Evolutionary conservation across 2,797 vertebrate genomes (phyloP).

Genomic region (Lindbergichthys nudifrons): DNA sequence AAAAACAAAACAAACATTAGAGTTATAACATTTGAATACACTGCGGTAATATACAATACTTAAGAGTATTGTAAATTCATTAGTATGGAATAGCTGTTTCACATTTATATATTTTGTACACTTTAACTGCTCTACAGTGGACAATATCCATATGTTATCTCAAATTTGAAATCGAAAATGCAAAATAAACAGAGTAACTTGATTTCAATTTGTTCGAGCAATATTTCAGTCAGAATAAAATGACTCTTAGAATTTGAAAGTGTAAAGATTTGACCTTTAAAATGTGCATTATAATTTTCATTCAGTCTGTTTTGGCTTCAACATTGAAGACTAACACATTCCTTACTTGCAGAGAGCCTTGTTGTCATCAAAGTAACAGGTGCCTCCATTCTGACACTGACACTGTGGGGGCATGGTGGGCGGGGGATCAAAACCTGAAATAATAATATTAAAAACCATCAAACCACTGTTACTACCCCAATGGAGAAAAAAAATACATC

Average conservation of each 20-base stretch:
- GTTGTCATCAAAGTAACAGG: conserved; percentile 81
- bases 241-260: too few species aligned
- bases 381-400: conserved; percentile 79
- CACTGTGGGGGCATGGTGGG: conserved; percentile 82
- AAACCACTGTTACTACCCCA: neutral
- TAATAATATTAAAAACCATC: neutral
- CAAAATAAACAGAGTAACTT: too few species aligned
- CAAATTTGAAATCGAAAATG: too few species aligned
- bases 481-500: neutral
- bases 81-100: neutral
- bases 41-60: neutral
- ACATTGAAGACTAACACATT: neutral
- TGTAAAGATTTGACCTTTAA: too few species aligned
- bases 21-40: neutral
- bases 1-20: conserved; percentile 6
- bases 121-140: neutral
- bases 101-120: neutral
- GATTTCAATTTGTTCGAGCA: too few species aligned
- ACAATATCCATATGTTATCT: too few species aligned
- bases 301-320: too few species aligned
- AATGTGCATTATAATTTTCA: too few species aligned
- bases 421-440: conserved; percentile 74
- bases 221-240: too few species aligned
- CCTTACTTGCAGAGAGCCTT: conserved; percentile 81
- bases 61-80: neutral